Evolutionary conservation across 2,113 vertebrate genomes (phyloP), one percentile per base, ranked within the genome.

Genomic region (Sphaerodactylus townsendi): DNA sequence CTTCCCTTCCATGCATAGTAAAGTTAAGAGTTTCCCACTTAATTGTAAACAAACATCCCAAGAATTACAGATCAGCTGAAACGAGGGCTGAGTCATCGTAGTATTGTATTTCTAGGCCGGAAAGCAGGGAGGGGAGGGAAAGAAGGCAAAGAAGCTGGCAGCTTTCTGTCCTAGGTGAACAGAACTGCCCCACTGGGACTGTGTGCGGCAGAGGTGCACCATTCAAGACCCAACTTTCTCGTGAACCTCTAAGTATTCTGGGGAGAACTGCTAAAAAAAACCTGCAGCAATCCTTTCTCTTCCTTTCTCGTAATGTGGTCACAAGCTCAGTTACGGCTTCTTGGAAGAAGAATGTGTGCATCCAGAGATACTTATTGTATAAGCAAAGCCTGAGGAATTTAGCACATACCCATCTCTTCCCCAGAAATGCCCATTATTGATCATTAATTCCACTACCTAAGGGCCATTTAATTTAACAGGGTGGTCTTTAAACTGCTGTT

Each of bases 31-130:
- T 79, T 90, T 68, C 85, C 92, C 95, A 95, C 93, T 94, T 94
- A 83, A 83, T 85, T 74, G 75, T 93, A 84, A 90, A 93, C 85
- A 87, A 87, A 87, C 79, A 23, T 35, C 65, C 89, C 70, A 84
- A 85, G 81, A 82, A 85, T 83, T 73, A 80, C n/a, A 83, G 74
- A 64, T 64, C 86, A 87, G 81, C 48, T 15, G 10, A 76, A 50
- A 14, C 1, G 35, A 46, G 56, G 95, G 95, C 96, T 96, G 96
- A 96, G 96, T 96, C 96, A 96, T 96, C 82, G 87, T 91, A 39
- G 41, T 87, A 88, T 82, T 28, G 89, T 17, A 46, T 77, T 53
- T 30, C 50, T 53, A 23, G 7, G 7, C 10, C 48, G 3, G 64
- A 2, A 30, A 41, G 17, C 3, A 37, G 9, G 10, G 19, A 48